Evolutionary conservation across 2,113 vertebrate species (phyloP).

Genomic region (Nothobranchius kuhntae): DNA sequence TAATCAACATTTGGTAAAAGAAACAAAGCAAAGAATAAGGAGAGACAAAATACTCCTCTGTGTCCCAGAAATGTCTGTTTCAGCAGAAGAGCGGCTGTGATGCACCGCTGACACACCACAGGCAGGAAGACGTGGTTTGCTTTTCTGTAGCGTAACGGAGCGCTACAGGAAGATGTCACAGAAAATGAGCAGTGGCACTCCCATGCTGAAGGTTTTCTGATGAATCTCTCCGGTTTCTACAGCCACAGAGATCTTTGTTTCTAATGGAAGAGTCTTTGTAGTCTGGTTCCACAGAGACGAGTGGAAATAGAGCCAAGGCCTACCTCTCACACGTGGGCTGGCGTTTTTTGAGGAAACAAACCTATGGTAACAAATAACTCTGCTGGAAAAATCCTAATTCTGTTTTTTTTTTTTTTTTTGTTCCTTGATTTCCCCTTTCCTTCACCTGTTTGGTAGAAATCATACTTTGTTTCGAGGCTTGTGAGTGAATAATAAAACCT

Average conservation of each 20-base stretch:
- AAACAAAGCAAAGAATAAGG: background rate
- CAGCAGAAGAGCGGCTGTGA: constrained; percentile 48
- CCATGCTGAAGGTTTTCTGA: constrained; percentile 68
- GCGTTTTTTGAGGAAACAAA: constrained; percentile 67
- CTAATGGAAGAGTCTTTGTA: constrained; percentile 75
- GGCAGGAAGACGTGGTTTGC: constrained; percentile 79
- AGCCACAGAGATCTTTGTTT: constrained; percentile 64
- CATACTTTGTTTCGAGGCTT: constrained; percentile 34
- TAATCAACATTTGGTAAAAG: too few species aligned
- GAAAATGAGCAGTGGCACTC: constrained; percentile 71
- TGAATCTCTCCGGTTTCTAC: constrained; percentile 52
- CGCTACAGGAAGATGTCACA: constrained; percentile 75
- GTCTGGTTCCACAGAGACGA: constrained; percentile 53
- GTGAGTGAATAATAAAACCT: too few species aligned
- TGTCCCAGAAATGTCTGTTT: constrained; percentile 15
- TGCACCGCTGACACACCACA: constrained; percentile 39
- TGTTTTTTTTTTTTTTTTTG: constrained; percentile 50
- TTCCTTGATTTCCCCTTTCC: constrained; percentile 54
- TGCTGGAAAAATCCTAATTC: constrained; percentile 74
- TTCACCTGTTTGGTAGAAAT: constrained; percentile 64
- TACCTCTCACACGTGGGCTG: constrained; percentile 62
- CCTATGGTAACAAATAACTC: constrained; percentile 43
- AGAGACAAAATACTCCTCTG: constrained; percentile 2
- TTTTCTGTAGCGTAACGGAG: constrained; percentile 76
- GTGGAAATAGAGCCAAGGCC: constrained; percentile 69